phyloP scores from a whole-genome alignment of 1,140 invertebrate genomes.

The Ephestia elutella region DNA sequence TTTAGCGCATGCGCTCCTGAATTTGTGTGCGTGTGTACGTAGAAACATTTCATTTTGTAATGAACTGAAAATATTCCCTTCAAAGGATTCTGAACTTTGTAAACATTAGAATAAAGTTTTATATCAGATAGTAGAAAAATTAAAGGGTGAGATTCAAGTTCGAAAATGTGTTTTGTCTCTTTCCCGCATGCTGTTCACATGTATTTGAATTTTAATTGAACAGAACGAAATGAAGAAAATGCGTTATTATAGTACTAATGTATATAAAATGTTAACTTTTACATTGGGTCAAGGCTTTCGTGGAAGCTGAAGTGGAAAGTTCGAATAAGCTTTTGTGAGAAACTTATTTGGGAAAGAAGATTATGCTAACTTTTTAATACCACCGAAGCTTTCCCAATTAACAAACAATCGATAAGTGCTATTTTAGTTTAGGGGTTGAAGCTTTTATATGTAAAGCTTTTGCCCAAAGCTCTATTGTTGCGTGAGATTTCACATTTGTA shows the following conservation, averaged over 20 bases:
- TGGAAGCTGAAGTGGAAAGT: too few species aligned
- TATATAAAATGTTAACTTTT: neutral
- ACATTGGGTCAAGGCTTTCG: neutral
- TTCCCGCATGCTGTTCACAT: conserved; percentile 33
- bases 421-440: too few species aligned
- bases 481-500: too few species aligned
- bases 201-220: conserved; percentile 47
- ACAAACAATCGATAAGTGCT: too few species aligned
- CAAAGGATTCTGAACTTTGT: conserved; percentile 12
- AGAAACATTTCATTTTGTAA: conserved; percentile 55
- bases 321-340: too few species aligned
- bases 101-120: conserved; percentile 16
- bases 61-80: conserved; percentile 36
- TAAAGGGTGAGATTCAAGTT: conserved; percentile 42
- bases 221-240: conserved; percentile 5
- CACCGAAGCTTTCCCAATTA: too few species aligned
- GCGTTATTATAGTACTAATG: neutral
- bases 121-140: conserved; percentile 15
- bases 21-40: conserved; percentile 38
- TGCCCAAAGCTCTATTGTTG: too few species aligned
- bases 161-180: conserved; percentile 37
- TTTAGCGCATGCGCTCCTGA: conserved; percentile 45
- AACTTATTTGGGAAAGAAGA: too few species aligned
- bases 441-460: too few species aligned
- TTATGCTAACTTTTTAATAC: too few species aligned